Evolutionary conservation across 2,113 vertebrate species (phyloP).

Genomic region (Sclerurus mexicanus): DNA sequence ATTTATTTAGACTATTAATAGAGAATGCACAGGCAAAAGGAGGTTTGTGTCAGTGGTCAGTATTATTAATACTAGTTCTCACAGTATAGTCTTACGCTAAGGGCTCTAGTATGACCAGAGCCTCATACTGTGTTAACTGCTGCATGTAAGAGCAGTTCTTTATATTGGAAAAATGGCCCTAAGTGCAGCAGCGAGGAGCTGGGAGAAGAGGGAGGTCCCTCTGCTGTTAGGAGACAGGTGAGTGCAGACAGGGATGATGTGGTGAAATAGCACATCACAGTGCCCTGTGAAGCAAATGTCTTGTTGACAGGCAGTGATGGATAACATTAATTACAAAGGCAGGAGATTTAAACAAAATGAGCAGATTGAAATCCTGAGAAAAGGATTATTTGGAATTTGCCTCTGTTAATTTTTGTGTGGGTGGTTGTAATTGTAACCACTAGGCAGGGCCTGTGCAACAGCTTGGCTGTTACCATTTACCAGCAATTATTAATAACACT

Average conservation of each 20-base stretch:
- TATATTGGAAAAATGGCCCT: not conserved
- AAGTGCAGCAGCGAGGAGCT: not conserved
- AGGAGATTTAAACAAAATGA: not conserved
- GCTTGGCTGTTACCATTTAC: conserved; percentile 1
- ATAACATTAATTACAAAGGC: not conserved
- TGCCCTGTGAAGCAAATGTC: not conserved
- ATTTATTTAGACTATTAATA: not conserved
- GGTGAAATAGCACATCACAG: not conserved
- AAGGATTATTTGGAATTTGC: not conserved
- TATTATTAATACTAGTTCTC: not conserved
- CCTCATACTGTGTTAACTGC: not conserved
- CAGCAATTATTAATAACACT: conserved; percentile 29
- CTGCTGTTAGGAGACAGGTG: conserved; percentile 21
- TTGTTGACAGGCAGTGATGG: not conserved
- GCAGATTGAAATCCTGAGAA: not conserved
- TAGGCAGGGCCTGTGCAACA: not conserved
- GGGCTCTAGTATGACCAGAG: not conserved
- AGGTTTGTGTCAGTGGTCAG: not conserved
- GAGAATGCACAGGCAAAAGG: not conserved
- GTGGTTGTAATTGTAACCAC: not conserved
- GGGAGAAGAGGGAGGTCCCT: not conserved
- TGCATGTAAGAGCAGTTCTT: not conserved
- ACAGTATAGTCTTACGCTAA: not conserved
- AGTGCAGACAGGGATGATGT: not conserved
- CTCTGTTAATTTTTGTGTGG: not conserved